Conservation (phyloP, 2,113 vertebrate species). For the Podocnemis expansa region DNA sequence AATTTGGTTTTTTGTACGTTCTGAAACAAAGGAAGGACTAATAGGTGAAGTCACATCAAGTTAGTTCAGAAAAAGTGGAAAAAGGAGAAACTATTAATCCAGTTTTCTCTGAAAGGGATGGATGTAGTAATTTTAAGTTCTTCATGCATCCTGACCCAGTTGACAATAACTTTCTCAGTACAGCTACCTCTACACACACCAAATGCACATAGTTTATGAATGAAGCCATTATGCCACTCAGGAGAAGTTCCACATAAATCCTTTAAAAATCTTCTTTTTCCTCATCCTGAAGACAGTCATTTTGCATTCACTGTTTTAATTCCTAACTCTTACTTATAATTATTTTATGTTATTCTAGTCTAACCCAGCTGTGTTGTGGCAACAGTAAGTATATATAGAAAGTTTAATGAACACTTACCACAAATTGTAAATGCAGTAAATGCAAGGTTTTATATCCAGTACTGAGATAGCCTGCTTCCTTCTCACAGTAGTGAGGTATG, state of each 20-base stretch:
- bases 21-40: neutral
- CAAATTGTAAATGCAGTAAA: conserved; percentile 36
- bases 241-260: neutral
- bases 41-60: neutral
- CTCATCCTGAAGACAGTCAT: neutral
- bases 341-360: conserved; percentile 34
- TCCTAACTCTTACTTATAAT: conserved; percentile 52
- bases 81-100: neutral
- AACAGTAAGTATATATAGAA: conserved; percentile 21
- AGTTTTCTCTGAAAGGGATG: neutral
- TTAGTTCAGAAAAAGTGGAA: neutral
- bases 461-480: conserved; percentile 30
- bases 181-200: neutral
- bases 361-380: conserved; percentile 24
- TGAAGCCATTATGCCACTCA: conserved; percentile 2
- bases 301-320: conserved; percentile 40
- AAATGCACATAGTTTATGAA: conserved; percentile 10
- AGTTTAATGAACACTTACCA: conserved; percentile 43
- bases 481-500: conserved; percentile 27
- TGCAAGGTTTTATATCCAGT: conserved; percentile 21
- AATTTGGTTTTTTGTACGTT: neutral
- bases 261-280: conserved; percentile 50
- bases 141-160: neutral
- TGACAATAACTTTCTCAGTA: neutral
- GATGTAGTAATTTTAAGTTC: conserved; percentile 1